A percentile compares a stretch with the other conserved stretches of the same genome.
Conservation (phyloP, 2,888 invertebrate species). For the Tetanocera ferruginea region DNA sequence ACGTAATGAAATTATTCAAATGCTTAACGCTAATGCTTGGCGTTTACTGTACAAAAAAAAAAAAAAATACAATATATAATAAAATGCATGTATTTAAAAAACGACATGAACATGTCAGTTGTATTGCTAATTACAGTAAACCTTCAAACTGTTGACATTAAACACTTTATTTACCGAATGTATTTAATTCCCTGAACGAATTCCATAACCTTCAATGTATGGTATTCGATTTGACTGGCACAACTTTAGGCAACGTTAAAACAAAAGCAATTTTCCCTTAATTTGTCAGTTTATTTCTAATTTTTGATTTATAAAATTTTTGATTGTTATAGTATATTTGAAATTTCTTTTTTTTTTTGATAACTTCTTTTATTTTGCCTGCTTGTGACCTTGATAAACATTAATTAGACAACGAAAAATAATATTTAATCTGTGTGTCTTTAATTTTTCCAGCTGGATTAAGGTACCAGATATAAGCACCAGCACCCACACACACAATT, state of each 20-base stretch:
- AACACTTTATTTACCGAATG: too few relatives aligned
- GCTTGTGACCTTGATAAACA: neutral
- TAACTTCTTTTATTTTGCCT: conserved; percentile 2
- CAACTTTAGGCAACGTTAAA: neutral
- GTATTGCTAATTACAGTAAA: too few relatives aligned
- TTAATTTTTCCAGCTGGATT: neutral
- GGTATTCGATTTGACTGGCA: too few relatives aligned
- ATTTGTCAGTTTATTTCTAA: neutral
- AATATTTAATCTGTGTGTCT: neutral
- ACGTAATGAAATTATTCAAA: too few relatives aligned
- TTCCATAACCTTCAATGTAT: too few relatives aligned
- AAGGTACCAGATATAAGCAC: neutral
- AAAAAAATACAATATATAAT: too few relatives aligned
- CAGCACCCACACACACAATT: conserved; percentile 12
- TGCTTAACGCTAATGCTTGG: too few relatives aligned
- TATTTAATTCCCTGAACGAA: too few relatives aligned
- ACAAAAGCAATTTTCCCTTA: conserved; percentile 5
- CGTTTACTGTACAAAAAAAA: too few relatives aligned
- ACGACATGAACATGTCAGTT: too few relatives aligned
- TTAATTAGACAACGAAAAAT: neutral
- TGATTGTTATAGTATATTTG: neutral
- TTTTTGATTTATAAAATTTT: conserved; percentile 2
- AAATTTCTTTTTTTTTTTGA: neutral
- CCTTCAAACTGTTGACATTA: too few relatives aligned
- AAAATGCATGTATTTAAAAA: too few relatives aligned